Percentiles rank a stretch among this genome's conserved stretches.
phyloP scores from a whole-genome alignment of 2,888 invertebrate species.

The Andrena minutula region DNA sequence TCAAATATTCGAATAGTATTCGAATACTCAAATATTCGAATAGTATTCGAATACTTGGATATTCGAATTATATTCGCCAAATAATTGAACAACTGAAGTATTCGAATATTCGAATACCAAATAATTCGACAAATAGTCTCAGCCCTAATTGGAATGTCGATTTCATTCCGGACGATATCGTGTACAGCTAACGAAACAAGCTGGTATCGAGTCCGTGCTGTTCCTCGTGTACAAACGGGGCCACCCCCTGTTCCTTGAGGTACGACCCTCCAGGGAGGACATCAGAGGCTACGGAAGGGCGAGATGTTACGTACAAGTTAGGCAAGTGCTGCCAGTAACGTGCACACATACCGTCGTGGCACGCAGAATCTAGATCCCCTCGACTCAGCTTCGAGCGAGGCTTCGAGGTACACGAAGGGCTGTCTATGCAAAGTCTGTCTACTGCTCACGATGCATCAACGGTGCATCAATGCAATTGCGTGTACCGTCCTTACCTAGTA shows the following conservation, averaged over 20 bases:
- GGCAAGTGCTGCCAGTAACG: slow-evolving; percentile 40
- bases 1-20: no score
- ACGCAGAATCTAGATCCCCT: slow-evolving; percentile 20
- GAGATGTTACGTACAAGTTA: slow-evolving; percentile 48
- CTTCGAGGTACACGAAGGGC: slow-evolving; percentile 9
- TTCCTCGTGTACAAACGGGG: slow-evolving; percentile 48
- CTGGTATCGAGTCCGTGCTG: slow-evolving; percentile 7
- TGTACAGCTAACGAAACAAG: background rate
- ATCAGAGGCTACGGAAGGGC: slow-evolving; percentile 9
- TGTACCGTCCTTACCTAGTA: slow-evolving; percentile 9
- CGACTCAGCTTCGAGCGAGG: slow-evolving; percentile 16
- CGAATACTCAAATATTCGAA: no score
- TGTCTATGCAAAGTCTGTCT: slow-evolving; percentile 68
- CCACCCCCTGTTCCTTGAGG: slow-evolving; percentile 56
- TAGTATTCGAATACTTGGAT: no score
- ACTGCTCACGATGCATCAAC: slow-evolving; percentile 69
- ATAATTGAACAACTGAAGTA: no score
- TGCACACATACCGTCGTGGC: slow-evolving; percentile 26
- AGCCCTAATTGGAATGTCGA: no score
- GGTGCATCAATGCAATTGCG: slow-evolving; percentile 67
- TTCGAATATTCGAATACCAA: no score
- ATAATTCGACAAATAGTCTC: no score
- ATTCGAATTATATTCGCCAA: no score
- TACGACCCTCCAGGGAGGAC: slow-evolving; percentile 61
- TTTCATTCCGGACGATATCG: slow-evolving; percentile 1